These are phyloP conservation scores for Chironomus striatipennis DNA, from an alignment of 1,140 invertebrate genomes.

Conservation along the genomic window DNA sequence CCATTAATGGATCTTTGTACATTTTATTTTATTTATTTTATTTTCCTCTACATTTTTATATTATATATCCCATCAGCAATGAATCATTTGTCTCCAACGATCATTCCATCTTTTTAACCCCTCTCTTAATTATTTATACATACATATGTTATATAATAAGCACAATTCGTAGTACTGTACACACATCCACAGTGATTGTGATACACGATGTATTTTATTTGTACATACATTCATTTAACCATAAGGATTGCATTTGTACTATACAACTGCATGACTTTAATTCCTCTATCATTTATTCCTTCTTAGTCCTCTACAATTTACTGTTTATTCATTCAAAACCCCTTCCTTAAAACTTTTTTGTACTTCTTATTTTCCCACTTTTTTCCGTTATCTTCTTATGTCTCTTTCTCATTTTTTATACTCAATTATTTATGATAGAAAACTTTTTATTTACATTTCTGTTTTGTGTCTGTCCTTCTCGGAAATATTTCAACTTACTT, in stretches of 20 bases:
- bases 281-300: not conserved
- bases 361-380: not conserved
- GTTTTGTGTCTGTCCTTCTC: slow-evolving; percentile 5
- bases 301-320: not conserved
- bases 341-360: not conserved
- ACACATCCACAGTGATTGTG: not conserved
- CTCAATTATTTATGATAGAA: not conserved
- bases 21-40: not conserved
- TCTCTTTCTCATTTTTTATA: not conserved
- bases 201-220: not conserved
- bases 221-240: too few relatives aligned
- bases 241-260: not conserved
- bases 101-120: not conserved
- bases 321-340: not conserved
- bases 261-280: not conserved
- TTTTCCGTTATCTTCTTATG: not conserved
- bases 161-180: slow-evolving; percentile 6
- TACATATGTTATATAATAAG: not conserved
- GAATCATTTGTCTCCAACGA: slow-evolving; percentile 12
- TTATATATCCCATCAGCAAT: not conserved
- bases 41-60: not conserved
- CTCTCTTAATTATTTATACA: not conserved
- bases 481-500: not conserved
- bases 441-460: not conserved
- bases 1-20: slow-evolving; percentile 2